A percentile compares a stretch with the other conserved stretches of the same genome.
phyloP scores from a whole-genome alignment of 2,888 invertebrate genomes.

The Cancer borealis region DNA sequence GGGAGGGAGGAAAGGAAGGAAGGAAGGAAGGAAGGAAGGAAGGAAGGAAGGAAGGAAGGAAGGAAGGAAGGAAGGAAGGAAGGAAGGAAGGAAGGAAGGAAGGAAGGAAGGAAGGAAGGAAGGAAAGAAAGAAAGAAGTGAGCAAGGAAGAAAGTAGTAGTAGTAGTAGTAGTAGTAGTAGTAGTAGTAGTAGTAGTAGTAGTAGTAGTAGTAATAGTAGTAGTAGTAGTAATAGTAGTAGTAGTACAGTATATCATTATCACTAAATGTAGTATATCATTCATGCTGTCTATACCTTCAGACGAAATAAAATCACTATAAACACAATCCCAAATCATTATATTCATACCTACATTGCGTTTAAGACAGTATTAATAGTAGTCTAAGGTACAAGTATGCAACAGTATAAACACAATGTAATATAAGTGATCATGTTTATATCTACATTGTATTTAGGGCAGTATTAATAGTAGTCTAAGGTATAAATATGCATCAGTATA shows the following conservation, averaged over 20 bases:
- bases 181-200: constrained; percentile 27
- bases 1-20: neutral
- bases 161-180: constrained; percentile 9
- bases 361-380: neutral
- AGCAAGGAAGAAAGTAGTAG: neutral
- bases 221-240: neutral
- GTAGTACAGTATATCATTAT: neutral
- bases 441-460: neutral
- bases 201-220: neutral
- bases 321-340: too few species aligned
- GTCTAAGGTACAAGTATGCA: neutral
- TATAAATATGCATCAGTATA: neutral
- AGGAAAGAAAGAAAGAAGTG: neutral
- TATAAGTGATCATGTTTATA: too few species aligned
- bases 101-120: neutral
- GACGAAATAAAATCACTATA: too few species aligned
- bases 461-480: neutral
- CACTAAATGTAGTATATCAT: neutral
- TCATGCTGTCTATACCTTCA: too few species aligned
- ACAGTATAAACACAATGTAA: neutral
- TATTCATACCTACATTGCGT: too few species aligned
- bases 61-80: neutral
- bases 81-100: neutral
- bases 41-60: neutral
- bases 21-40: neutral